A percentile compares a stretch with the other conserved stretches of the same genome.
Conservation (phyloP, 2,888 invertebrate species). For the Xylota sylvarum region DNA sequence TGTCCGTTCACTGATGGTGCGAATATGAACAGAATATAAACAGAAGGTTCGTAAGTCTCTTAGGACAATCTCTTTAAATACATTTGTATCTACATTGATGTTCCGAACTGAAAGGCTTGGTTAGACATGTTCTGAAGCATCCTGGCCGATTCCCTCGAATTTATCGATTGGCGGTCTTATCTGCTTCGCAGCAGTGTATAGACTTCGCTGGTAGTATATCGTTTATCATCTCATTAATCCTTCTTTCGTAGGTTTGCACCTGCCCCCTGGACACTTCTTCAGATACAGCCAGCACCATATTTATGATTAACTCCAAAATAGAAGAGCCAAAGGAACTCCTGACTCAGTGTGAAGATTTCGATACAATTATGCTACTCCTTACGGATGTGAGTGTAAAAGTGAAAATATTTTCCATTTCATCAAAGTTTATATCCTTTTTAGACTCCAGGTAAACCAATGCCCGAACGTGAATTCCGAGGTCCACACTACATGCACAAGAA, state of each 20-base stretch:
- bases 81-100: too few species aligned
- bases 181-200: too few species aligned
- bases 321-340: constrained; percentile 51
- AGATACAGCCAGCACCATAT: not conserved
- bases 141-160: too few species aligned
- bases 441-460: constrained; percentile 2
- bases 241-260: not conserved
- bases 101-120: too few species aligned
- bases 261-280: constrained; percentile 21
- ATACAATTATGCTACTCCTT: constrained; percentile 78
- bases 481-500: constrained; percentile 66
- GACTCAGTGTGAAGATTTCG: constrained; percentile 76
- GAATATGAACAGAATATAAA: too few species aligned
- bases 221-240: too few species aligned
- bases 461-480: constrained; percentile 68
- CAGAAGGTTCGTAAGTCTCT: too few species aligned
- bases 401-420: not conserved
- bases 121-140: too few species aligned
- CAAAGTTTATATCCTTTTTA: not conserved
- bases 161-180: too few species aligned
- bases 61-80: too few species aligned
- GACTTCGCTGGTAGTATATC: too few species aligned
- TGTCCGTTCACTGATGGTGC: too few species aligned
- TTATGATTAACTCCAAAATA: constrained; percentile 60
- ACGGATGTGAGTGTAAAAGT: constrained; percentile 60